phyloP scores from a whole-genome alignment of 2,113 vertebrate genomes.

The Galemys pyrenaicus region DNA sequence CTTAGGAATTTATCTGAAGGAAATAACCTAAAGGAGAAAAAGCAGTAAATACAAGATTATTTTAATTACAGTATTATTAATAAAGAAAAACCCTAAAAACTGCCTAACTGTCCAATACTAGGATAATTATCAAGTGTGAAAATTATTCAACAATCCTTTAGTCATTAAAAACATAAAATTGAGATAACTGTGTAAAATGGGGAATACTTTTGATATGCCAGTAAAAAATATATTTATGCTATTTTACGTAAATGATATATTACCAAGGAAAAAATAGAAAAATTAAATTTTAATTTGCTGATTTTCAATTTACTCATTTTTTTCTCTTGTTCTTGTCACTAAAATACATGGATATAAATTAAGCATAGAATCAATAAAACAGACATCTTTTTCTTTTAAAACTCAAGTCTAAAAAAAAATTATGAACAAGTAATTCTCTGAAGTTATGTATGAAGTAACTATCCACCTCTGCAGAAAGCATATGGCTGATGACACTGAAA shows the following conservation, averaged over 20 bases:
- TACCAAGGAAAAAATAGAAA: neutral
- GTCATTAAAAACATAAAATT: slow-evolving; percentile 45
- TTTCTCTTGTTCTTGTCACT: neutral
- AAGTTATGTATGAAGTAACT: neutral
- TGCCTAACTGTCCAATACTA: neutral
- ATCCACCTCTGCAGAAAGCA: neutral
- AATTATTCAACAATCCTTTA: neutral
- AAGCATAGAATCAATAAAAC: neutral
- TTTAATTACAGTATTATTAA: neutral
- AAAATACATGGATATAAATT: neutral
- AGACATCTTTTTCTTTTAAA: neutral
- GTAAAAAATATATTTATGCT: neutral
- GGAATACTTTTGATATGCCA: neutral
- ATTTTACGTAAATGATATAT: neutral
- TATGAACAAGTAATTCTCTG: neutral
- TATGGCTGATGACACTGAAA: neutral
- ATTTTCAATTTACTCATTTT: slow-evolving; percentile 1
- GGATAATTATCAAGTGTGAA: neutral
- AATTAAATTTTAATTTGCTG: neutral
- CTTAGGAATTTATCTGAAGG: too few species aligned
- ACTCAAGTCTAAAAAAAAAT: neutral
- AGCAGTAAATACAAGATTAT: neutral
- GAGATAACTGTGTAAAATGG: neutral
- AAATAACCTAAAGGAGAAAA: neutral
- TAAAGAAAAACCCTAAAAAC: neutral